Conservation (phyloP, 2,113 vertebrate species). For the Scomber scombrus region DNA sequence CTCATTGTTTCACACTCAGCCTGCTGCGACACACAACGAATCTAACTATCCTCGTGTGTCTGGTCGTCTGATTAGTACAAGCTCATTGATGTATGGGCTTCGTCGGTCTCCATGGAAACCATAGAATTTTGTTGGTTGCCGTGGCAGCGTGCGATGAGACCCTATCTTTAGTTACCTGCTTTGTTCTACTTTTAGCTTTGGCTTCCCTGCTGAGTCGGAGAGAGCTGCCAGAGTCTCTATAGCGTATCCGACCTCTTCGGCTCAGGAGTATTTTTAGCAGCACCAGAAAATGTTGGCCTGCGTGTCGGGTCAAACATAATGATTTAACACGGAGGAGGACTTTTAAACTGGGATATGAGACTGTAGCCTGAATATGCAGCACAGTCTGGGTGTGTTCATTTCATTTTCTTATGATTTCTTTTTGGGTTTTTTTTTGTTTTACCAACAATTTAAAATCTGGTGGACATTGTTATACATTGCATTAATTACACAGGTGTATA, state of each 20-base stretch:
- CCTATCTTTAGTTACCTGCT: slow-evolving; percentile 67
- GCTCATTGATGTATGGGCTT: slow-evolving; percentile 46
- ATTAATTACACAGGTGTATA: too few relatives aligned
- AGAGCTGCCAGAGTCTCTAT: slow-evolving; percentile 30
- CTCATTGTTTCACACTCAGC: slow-evolving; percentile 5
- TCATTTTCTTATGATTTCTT: neutral
- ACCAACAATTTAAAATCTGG: too few relatives aligned
- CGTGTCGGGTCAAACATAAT: slow-evolving; percentile 27
- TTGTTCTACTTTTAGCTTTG: slow-evolving; percentile 58
- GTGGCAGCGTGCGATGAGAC: slow-evolving; percentile 31
- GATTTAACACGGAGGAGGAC: slow-evolving; percentile 22
- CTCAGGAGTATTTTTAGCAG: slow-evolving; percentile 51
- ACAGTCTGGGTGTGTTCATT: neutral
- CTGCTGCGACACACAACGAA: neutral
- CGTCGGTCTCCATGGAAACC: slow-evolving; percentile 69
- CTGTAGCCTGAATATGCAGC: neutral
- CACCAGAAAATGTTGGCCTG: slow-evolving; percentile 24
- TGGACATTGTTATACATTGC: too few relatives aligned
- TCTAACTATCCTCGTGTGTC: neutral
- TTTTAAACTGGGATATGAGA: neutral
- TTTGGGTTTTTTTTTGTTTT: neutral
- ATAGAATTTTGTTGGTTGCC: slow-evolving; percentile 39
- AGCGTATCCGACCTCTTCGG: slow-evolving; percentile 40
- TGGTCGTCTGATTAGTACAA: neutral
- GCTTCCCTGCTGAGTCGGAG: slow-evolving; percentile 34